Base-by-base conservation (phyloP, 2,797 vertebrate species). In the Pitangus sulphuratus region DNA sequence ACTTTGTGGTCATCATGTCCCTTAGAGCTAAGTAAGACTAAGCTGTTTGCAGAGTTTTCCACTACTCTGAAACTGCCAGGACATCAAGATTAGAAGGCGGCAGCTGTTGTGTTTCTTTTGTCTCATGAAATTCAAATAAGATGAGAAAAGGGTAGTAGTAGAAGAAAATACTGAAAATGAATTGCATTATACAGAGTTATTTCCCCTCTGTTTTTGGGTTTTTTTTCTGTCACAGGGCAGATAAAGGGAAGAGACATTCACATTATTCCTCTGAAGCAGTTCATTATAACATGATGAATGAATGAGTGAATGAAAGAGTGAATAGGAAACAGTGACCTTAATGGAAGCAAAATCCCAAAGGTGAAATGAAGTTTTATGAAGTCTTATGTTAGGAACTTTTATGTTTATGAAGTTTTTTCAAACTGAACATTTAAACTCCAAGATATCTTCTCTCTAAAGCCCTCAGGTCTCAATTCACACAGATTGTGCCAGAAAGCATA, bases 231-330 rank as follows among this genome's bases (percentile, higher is more conserved):
- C 48, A n/a, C 28, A 89, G 26, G 20, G 37, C 35, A 84, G 60
- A 87, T 89, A 84, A 93, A 81, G 57, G 71, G 53, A 66, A 62
- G 50, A 93, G 25, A 57, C 40, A 54, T 71, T 69, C 20, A 22
- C 44, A 69, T 61, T 87, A 48, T 77, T 72, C 45, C 26, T 79
- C 60, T 90, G 39, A 94, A 96, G 56, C 7, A 84, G 37, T 26
- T 80, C 44, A 77, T 87, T 90, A 20, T 50, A 69, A 54, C 15
- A 61, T 69, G 50, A 56, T 65, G 57, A 92, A 89, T 3, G 4
- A 90, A 69, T 18, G 66, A 89, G 44, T 78, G 80, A 95, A 91
- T 65, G n/a, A 64, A 92, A 74, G 35, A 94, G 53, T 85, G 51
- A 86, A 50, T 25, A 85, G 31, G 30, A 84, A 93, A 85, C 20